Evolutionary conservation across 2,797 vertebrate species (phyloP), one percentile per base, ranked within the genome.

Genomic region (Microhierax caerulescens): DNA sequence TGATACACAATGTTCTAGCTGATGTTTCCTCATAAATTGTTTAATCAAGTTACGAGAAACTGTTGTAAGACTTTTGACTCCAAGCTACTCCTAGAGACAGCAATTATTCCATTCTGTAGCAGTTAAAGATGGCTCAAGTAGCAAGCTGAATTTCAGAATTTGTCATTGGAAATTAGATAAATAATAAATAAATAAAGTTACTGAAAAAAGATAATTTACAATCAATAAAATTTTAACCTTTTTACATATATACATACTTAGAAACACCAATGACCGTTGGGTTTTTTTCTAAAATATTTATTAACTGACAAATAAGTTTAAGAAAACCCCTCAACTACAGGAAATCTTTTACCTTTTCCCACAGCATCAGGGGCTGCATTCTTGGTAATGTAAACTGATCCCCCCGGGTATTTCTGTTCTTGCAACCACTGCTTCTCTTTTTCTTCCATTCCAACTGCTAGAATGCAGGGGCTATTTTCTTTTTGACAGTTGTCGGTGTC

Each of bases 401-500:
- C 96, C 34, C 79, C 43, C 1, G 95, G 81, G 16, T 68, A 96
- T 32, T 96, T 98, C 92, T 97, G 97, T 39, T 98, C 98, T 53
- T 95, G 96, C 61, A 97, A 47, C 94, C 93, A 95, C 70, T 92
- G 97, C 74, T 90, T 98, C 97, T 94, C 98, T 30, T 95, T 96
- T 24, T 97, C 96, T 74, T 90, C 85, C 80, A 96, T 70, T 97
- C 96, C 98, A 60, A 95, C 63, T 54, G 96, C 56, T 43, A 89
- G 18, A 78, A 76, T 53, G 45, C 87, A 97, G 61, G 95, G 94
- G 73, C 72, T 48, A 57, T 94, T 98, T 94, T 98, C 98, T 78
- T 98, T 98, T 20, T 95, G 98, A 51, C 95, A 97, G 69, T 17
- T 91, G 7, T 98, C 98, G 0, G 61, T 34, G 54, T 98, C 98